A percentile compares a stretch with the other conserved stretches of the same genome.
Evolutionary conservation across 64 coral and sea anemone genomes (phyloP).

Genomic region (Montipora foliosa): DNA sequence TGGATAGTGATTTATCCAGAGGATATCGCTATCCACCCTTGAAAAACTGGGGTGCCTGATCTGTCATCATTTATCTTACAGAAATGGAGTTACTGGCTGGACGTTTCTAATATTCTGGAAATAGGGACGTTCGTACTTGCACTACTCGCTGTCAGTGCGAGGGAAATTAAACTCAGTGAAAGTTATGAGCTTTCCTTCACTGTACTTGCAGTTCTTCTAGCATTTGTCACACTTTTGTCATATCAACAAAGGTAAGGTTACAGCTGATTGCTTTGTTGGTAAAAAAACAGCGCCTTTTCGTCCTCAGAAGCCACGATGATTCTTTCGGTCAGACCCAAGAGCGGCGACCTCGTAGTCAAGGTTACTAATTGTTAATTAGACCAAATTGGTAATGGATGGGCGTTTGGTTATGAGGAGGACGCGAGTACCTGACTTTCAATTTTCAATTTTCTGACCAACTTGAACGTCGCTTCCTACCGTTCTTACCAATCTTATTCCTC

Average conservation of each 20-base stretch:
- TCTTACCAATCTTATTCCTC: too few species aligned
- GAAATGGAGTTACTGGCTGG: constrained; percentile 56
- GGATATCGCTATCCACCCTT: too few species aligned
- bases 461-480: too few species aligned
- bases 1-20: too few species aligned
- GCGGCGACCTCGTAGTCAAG: too few species aligned
- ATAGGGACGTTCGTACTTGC: neutral
- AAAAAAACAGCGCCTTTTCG: neutral
- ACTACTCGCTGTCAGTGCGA: neutral
- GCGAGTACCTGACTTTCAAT: too few species aligned
- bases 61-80: neutral
- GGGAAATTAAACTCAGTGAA: neutral
- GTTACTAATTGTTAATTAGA: too few species aligned
- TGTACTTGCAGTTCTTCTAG: constrained; percentile 5
- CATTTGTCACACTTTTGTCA: constrained; percentile 8
- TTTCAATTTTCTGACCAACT: too few species aligned
- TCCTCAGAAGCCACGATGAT: neutral
- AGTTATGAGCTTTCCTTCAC: constrained; percentile 12
- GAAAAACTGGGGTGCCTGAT: neutral
- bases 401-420: neutral
- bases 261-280: neutral
- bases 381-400: too few species aligned
- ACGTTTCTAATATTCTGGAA: constrained; percentile 25
- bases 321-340: too few species aligned
- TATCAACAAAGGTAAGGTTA: constrained; percentile 27